Evolutionary conservation across 2,888 invertebrate genomes (phyloP).

Genomic region (Drosophila longiperda): DNA sequence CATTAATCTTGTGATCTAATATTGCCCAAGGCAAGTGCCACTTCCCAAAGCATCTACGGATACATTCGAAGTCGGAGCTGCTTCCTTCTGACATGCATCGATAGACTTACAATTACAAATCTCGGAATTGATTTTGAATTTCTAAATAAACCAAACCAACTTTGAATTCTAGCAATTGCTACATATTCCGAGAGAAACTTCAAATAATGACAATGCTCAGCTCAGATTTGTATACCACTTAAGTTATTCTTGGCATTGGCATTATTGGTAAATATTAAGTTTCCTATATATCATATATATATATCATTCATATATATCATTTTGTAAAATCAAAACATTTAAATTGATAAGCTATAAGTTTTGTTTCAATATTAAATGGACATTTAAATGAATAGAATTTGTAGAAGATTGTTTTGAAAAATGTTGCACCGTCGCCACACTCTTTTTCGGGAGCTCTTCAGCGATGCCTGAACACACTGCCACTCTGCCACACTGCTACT

Average conservation of each 20-base stretch:
- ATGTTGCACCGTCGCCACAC: neutral
- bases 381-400: neutral
- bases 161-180: neutral
- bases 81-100: neutral
- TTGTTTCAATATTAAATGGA: neutral
- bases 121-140: neutral
- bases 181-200: neutral
- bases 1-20: neutral
- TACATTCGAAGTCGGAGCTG: neutral
- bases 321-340: neutral
- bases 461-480: neutral
- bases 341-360: neutral
- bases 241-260: neutral
- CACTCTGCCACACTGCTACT: neutral
- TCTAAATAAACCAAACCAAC: neutral
- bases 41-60: neutral
- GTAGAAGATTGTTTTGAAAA: neutral
- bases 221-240: neutral
- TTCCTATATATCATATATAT: neutral
- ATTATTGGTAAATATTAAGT: neutral
- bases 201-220: neutral
- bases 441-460: neutral
- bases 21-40: neutral
- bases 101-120: neutral
- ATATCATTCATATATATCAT: no score